Evolutionary conservation across 2,888 invertebrate species (phyloP), one percentile per base, ranked within the genome.

Genomic region (Schizaphis graminum): DNA sequence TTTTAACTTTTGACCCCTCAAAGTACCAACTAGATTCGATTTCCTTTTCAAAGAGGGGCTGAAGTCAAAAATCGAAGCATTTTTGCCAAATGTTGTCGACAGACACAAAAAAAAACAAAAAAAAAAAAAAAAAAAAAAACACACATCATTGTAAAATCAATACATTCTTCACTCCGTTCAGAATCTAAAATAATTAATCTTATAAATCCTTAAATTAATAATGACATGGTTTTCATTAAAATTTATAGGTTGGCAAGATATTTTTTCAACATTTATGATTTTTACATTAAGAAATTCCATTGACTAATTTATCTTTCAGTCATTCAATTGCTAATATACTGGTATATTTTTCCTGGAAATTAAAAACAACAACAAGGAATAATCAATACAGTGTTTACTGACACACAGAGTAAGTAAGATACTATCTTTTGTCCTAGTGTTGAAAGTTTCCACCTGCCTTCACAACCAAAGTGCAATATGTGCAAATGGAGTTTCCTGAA

Each of bases 401-500:
- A 8, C 35, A 77, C 21, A 3, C 35, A 21, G 3, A 28, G 11
- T 7, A 61, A 53, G 21, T 24, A 8, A n/a, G 53, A 7, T 10
- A 88, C 44, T 93, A 94, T 91, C 53, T 90, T 94, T 86, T 94
- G 85, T n/a, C 91, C 91, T 0, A 94, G 94, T n/a, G 94, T 84
- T n/a, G 84, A 97, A 95, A 98, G 97, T 53, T 97, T 97, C 99
- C 99, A 99, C 92, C 97, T 97, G 24, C 99, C 99, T 95, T 98
- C 98, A 0, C 99, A 99, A 96, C 99, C 99, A 96, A 99, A 99
- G 95, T 99, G 98, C 49, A 99, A 96, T 91, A 99, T 97, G 96
- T 99, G 98, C 0, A 98, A 98, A 96, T 99, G 99, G 96, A 99
- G 99, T 96, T 98, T 99, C 98, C 98, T 98, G 96, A 0, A 96